A percentile compares a stretch with the other conserved stretches of the same genome.
phyloP scores from a whole-genome alignment of 2,797 vertebrate species.

The Dipus sagitta region DNA sequence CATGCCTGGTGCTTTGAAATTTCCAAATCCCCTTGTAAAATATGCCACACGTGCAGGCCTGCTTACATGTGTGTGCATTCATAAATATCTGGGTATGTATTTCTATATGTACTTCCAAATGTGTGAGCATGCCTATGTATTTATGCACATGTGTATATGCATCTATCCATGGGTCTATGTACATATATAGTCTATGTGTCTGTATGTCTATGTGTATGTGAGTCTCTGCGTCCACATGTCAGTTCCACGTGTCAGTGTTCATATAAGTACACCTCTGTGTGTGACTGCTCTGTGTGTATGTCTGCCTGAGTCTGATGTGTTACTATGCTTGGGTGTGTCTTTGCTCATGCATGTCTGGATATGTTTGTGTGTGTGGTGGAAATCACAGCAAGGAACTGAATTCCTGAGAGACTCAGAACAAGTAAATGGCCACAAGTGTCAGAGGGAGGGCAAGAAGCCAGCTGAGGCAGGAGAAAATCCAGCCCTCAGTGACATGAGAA shows the following conservation, averaged over 20 bases:
- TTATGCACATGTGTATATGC: not conserved
- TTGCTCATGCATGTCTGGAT: not conserved
- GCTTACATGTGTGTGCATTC: not conserved
- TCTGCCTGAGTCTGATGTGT: not conserved
- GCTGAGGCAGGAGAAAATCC: not conserved
- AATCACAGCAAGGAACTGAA: not conserved
- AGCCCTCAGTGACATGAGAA: not conserved
- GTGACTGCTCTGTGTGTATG: not conserved
- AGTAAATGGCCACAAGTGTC: not conserved
- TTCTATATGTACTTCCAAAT: not conserved
- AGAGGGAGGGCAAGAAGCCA: not conserved
- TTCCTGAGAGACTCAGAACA: not conserved
- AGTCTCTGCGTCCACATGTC: not conserved
- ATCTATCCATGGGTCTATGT: not conserved
- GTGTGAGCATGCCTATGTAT: not conserved
- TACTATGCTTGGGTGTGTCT: not conserved
- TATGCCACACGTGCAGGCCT: not conserved
- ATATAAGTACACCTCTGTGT: not conserved
- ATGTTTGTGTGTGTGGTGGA: not conserved
- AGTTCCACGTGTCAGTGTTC: not conserved
- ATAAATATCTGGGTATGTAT: not conserved
- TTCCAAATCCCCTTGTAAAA: not conserved
- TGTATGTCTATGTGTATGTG: not conserved
- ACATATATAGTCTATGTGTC: not conserved
- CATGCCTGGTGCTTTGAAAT: not conserved